phyloP scores from a whole-genome alignment of 1,140 invertebrate genomes.

The Drosophila paulistorum region DNA sequence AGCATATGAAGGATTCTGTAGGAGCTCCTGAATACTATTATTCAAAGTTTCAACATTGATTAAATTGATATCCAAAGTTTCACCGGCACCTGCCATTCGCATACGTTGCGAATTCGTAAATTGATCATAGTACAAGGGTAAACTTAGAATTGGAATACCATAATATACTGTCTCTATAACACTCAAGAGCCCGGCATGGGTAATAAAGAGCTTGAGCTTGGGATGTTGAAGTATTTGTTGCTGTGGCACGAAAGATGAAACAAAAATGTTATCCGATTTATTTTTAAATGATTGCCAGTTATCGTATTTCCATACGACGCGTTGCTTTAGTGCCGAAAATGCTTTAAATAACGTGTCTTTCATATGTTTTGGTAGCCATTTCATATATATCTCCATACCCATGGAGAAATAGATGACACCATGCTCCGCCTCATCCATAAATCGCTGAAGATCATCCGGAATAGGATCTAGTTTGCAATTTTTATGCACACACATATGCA shows the following conservation, averaged over 20 bases:
- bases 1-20: constrained; percentile 35
- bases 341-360: constrained; percentile 30
- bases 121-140: constrained; percentile 64
- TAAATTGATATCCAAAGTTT: constrained; percentile 20
- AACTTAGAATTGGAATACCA: constrained; percentile 44
- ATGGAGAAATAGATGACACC: constrained; percentile 1
- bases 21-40: constrained; percentile 28
- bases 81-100: constrained; percentile 84
- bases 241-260: constrained; percentile 84
- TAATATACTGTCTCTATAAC: constrained; percentile 83
- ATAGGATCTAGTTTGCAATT: neutral
- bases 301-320: constrained; percentile 85
- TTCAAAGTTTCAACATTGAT: constrained; percentile 11
- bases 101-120: constrained; percentile 51
- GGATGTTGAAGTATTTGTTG: constrained; percentile 83
- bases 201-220: constrained; percentile 84
- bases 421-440: neutral
- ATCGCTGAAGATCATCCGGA: neutral
- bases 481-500: neutral
- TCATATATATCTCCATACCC: neutral
- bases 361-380: neutral
- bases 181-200: constrained; percentile 84
- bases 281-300: constrained; percentile 45
- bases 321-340: constrained; percentile 61
- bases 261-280: constrained; percentile 85